Base-by-base conservation (phyloP, 53 echinoderm and acorn worm genomes). In the Mesocentrotus franciscanus region DNA sequence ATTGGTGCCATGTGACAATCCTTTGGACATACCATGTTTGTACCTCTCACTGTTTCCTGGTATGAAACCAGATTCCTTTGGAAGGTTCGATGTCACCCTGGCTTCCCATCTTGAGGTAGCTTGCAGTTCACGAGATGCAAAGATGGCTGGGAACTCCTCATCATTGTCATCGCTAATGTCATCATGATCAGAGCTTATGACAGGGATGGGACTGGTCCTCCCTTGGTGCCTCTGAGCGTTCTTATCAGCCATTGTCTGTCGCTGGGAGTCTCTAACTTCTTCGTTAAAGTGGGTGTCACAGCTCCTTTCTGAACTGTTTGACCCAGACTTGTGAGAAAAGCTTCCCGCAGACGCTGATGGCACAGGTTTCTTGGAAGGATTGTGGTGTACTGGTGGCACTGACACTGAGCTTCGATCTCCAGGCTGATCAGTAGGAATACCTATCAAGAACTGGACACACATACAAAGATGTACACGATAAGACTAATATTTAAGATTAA, bases 401-500 rank as follows among this genome's bases (percentile, higher is more conserved):
- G 17, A 15, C 39, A 35, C 9, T 42, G 42, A 16, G 42, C 81
- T 42, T 81, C 9, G 2, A 18, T 81, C 42, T 39, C 17, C 81
- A 7, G 59, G 58, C 58, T 90, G 9, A 27, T 27, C 90, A 90
- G 58, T 59, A 59, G 90, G 60, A 30, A 90, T 60, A 60, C 90
- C 90, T 60, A 90, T 59, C 90, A 90, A 58, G 59, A 90, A 90
- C 90, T 90, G 59, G 26, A 12, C 85, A 85, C 22, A 55, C 8
- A 90, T 20, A 58, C 60, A 59, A 60, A 90, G 8, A n/a, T 8
- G 10, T 4, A 49, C 12, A 76, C 9, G 15, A 76, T 3, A 76
- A 33, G 14, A 76, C 13, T 33, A 9, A 76, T 10, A 76, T 32
- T 76, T 27, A 5, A 3, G 24, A 68, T 20, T 68, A 7, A 4